These are phyloP conservation scores for Orthonevra nobilis DNA, from an alignment of 2,888 invertebrate genomes.

Conservation along the genomic window DNA sequence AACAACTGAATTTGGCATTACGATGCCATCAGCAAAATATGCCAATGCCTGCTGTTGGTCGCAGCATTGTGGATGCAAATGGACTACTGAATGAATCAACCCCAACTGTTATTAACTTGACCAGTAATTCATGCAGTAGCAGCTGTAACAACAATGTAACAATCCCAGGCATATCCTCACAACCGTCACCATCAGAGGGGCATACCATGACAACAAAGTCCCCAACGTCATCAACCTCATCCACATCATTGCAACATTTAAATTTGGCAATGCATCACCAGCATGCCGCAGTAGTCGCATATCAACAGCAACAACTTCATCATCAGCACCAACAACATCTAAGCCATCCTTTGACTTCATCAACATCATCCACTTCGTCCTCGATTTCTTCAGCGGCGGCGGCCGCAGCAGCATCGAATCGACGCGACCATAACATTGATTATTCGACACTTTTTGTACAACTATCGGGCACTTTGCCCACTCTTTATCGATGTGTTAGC, in stretches of 20 bases:
- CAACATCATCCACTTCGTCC: conserved; percentile 73
- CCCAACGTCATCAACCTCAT: conserved; percentile 74
- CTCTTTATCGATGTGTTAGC: conserved; percentile 82
- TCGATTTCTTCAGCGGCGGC: conserved; percentile 74
- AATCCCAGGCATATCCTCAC: conserved; percentile 15
- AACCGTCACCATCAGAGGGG: conserved; percentile 46
- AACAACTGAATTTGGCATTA: conserved; percentile 77
- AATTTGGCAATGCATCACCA: conserved; percentile 67
- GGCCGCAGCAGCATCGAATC: conserved; percentile 77
- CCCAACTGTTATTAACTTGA: conserved; percentile 74
- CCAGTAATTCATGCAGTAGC: conserved; percentile 64
- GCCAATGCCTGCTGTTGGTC: conserved; percentile 70
- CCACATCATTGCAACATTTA: conserved; percentile 70
- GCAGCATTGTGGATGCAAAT: conserved; percentile 71
- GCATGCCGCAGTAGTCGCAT: conserved; percentile 64
- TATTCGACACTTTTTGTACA: conserved; percentile 80
- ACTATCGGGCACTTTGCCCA: conserved; percentile 79
- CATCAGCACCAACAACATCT: conserved; percentile 71
- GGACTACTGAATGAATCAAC: conserved; percentile 72
- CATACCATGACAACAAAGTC: conserved; percentile 72
- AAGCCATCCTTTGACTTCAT: conserved; percentile 62
- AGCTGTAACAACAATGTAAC: conserved; percentile 27
- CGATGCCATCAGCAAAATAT: conserved; percentile 75
- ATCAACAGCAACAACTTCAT: conserved; percentile 64
- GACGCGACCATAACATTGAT: conserved; percentile 80